Conservation (phyloP, 2,888 invertebrate species). For the Drosophila emarginata region DNA sequence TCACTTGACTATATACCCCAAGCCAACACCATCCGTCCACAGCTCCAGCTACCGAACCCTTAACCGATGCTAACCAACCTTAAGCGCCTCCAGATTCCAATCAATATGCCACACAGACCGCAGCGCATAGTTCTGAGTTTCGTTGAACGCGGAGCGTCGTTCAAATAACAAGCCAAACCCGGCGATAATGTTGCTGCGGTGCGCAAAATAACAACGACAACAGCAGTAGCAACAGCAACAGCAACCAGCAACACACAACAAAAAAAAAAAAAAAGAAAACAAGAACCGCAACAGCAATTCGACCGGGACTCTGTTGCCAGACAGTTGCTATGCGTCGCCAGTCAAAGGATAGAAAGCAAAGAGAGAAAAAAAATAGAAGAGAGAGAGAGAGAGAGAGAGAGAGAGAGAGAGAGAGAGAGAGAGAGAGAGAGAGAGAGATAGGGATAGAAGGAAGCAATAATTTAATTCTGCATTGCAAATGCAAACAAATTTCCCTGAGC, state of each 20-base stretch:
- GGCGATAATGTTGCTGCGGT: constrained; percentile 71
- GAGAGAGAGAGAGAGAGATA: background rate
- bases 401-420: background rate
- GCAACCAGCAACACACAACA: constrained; percentile 23
- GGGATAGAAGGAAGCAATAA: constrained; percentile 71
- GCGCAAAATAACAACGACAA: constrained; percentile 55
- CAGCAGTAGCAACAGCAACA: constrained; percentile 21
- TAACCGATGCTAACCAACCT: constrained; percentile 21
- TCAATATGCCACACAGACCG: constrained; percentile 62
- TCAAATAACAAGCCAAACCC: constrained; percentile 62
- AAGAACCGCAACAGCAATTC: constrained; percentile 21
- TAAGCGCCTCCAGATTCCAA: constrained; percentile 48
- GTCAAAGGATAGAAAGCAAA: constrained; percentile 32
- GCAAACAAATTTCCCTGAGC: constrained; percentile 73
- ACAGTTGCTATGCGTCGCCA: constrained; percentile 35
- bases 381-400: background rate
- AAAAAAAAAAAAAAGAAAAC: constrained; percentile 8
- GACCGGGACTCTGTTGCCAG: constrained; percentile 19
- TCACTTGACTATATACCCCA: constrained; percentile 1
- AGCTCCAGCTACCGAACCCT: constrained; percentile 5
- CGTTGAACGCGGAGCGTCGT: constrained; percentile 19
- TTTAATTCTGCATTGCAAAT: constrained; percentile 75
- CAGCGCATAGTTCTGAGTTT: constrained; percentile 40
- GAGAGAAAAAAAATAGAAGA: background rate
- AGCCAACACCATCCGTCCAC: background rate